A percentile compares a stretch with the other conserved stretches of the same genome.
Conservation (phyloP, 2,888 invertebrate species). For the Heliothis peltigera region DNA sequence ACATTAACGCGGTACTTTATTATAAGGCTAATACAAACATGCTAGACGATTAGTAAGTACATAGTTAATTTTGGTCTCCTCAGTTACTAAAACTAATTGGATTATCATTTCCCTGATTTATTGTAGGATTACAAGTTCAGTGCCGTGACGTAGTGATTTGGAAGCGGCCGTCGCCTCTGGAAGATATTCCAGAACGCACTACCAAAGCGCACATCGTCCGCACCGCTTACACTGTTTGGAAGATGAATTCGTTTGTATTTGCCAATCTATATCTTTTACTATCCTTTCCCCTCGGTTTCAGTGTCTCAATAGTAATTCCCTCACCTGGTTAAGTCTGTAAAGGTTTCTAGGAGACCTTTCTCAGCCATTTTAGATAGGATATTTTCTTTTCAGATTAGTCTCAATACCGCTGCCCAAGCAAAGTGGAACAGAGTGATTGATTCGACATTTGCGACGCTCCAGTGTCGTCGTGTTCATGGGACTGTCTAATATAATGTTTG, state of each 20-base stretch:
- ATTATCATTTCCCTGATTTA: background rate
- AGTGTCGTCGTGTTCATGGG: conserved; percentile 58
- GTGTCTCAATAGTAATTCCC: no score
- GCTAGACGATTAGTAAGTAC: no score
- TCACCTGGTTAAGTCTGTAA: no score
- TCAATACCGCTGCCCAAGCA: conserved; percentile 55
- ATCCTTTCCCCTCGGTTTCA: no score
- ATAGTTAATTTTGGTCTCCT: background rate
- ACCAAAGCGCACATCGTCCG: conserved; percentile 64
- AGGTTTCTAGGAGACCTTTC: no score
- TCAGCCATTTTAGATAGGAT: background rate
- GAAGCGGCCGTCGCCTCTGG: conserved; percentile 59
- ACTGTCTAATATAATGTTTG: conserved; percentile 56
- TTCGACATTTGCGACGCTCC: conserved; percentile 40
- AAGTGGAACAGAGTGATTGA: conserved; percentile 48
- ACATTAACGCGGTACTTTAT: no score
- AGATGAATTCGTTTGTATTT: conserved; percentile 67
- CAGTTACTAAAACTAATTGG: background rate
- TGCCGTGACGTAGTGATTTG: conserved; percentile 71
- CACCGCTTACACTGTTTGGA: conserved; percentile 68
- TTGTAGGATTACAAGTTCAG: conserved; percentile 67
- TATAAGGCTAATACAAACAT: no score
- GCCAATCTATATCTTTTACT: background rate
- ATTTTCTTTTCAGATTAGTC: conserved; percentile 62
- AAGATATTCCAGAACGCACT: conserved; percentile 52